phyloP scores from a whole-genome alignment of 1,140 invertebrate species.

The Anoplophora glabripennis region DNA sequence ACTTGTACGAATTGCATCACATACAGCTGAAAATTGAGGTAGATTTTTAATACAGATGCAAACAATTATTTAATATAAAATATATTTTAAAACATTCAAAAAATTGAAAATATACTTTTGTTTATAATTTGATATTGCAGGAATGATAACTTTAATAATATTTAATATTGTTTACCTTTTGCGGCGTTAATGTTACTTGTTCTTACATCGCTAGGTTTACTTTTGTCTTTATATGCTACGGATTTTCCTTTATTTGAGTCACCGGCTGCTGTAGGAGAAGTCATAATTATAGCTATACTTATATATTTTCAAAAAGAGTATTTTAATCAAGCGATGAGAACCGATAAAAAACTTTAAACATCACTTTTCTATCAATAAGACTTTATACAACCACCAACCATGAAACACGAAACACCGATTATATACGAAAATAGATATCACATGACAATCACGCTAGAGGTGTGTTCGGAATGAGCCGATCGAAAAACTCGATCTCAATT shows the following conservation, averaged over 20 bases:
- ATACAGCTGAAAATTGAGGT: slow-evolving; percentile 75
- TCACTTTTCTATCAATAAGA: too few relatives aligned
- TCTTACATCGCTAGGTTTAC: slow-evolving; percentile 91
- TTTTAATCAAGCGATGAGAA: background rate
- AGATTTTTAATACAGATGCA: background rate
- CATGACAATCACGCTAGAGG: too few relatives aligned
- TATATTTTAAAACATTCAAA: too few relatives aligned
- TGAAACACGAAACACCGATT: too few relatives aligned
- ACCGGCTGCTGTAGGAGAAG: slow-evolving; percentile 41
- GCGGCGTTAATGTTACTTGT: slow-evolving; percentile 95
- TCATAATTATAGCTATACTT: slow-evolving; percentile 43
- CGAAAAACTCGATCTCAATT: too few relatives aligned
- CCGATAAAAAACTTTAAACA: background rate
- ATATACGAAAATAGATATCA: too few relatives aligned
- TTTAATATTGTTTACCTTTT: slow-evolving; percentile 75
- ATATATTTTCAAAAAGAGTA: slow-evolving; percentile 9
- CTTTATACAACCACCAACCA: too few relatives aligned
- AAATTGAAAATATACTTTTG: too few relatives aligned
- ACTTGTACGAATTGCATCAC: slow-evolving; percentile 97
- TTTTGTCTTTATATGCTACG: slow-evolving; percentile 80
- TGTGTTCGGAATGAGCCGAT: too few relatives aligned
- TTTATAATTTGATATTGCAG: too few relatives aligned
- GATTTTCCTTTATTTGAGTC: slow-evolving; percentile 45
- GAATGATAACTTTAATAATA: background rate
- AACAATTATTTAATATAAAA: background rate